Conservation (phyloP, 2,888 invertebrate species). For the Hydriomena furcata region DNA sequence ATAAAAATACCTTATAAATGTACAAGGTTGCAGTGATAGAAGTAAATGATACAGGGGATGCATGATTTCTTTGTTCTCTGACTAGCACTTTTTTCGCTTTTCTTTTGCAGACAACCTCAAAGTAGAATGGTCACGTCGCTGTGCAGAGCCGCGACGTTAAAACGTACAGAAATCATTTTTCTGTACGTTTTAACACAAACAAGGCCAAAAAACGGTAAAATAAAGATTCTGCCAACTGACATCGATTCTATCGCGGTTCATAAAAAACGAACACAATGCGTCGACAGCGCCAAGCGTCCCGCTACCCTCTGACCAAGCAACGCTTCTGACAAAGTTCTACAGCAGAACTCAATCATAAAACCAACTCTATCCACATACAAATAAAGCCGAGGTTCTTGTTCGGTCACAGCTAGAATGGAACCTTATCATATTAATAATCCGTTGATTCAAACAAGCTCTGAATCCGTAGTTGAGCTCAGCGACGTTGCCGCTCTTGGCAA, state of each 20-base stretch:
- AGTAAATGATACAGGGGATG: no score
- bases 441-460: conserved; percentile 69
- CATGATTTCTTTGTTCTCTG: neutral
- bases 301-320: conserved; percentile 68
- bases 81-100: no score
- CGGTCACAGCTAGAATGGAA: conserved; percentile 41
- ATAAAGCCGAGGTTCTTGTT: conserved; percentile 41
- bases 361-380: conserved; percentile 6
- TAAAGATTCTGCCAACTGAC: conserved; percentile 83
- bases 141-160: conserved; percentile 20
- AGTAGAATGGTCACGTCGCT: conserved; percentile 1
- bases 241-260: conserved; percentile 75
- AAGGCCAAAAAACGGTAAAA: conserved; percentile 81
- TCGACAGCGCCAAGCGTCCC: conserved; percentile 68
- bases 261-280: conserved; percentile 79
- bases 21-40: no score
- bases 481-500: conserved; percentile 77
- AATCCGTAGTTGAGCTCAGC: conserved; percentile 68
- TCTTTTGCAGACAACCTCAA: neutral
- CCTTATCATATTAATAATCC: conserved; percentile 49
- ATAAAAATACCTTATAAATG: no score
- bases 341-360: conserved; percentile 15
- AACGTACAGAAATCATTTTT: conserved; percentile 18
- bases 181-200: conserved; percentile 47
- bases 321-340: conserved; percentile 50